phyloP scores from a whole-genome alignment of 2,797 vertebrate genomes.

The Danionella dracula region DNA sequence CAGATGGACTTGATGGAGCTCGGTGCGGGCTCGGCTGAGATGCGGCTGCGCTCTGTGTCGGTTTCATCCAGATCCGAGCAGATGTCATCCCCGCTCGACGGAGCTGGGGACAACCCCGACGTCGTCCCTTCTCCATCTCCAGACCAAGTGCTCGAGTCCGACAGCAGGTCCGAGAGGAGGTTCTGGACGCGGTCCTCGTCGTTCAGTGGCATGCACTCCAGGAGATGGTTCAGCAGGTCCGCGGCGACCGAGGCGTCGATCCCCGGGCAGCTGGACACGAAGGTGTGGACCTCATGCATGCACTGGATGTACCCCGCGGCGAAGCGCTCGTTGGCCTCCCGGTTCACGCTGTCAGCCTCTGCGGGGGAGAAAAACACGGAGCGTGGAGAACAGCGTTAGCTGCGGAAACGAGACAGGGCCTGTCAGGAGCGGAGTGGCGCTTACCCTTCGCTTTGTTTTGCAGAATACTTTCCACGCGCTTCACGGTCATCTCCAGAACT shows the following conservation, averaged over 20 bases:
- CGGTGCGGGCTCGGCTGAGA: constrained; percentile 52
- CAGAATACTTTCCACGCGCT: constrained; percentile 78
- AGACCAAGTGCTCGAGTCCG: constrained; percentile 52
- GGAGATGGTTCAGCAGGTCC: constrained; percentile 87
- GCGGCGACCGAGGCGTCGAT: constrained; percentile 84
- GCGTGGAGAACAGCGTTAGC: too few relatives aligned
- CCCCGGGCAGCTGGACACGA: constrained; percentile 85
- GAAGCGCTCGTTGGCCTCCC: constrained; percentile 87
- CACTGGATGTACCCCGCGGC: constrained; percentile 96
- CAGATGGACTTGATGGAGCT: constrained; percentile 71
- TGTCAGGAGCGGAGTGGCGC: too few relatives aligned
- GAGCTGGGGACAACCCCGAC: too few relatives aligned
- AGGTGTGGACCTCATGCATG: constrained; percentile 96
- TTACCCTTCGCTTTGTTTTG: constrained; percentile 78
- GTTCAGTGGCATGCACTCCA: constrained; percentile 88
- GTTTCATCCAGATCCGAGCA: constrained; percentile 70
- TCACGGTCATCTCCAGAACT: constrained; percentile 90
- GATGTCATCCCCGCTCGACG: constrained; percentile 61
- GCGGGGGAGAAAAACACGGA: background rate
- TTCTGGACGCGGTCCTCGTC: constrained; percentile 70
- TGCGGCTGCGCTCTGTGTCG: constrained; percentile 60
- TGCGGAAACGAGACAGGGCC: too few relatives aligned
- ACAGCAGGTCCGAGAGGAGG: constrained; percentile 66
- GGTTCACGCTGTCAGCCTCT: constrained; percentile 77
- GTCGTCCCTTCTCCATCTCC: too few relatives aligned